phyloP scores from a whole-genome alignment of 2,888 invertebrate species.

The Pegoplata infirma region DNA sequence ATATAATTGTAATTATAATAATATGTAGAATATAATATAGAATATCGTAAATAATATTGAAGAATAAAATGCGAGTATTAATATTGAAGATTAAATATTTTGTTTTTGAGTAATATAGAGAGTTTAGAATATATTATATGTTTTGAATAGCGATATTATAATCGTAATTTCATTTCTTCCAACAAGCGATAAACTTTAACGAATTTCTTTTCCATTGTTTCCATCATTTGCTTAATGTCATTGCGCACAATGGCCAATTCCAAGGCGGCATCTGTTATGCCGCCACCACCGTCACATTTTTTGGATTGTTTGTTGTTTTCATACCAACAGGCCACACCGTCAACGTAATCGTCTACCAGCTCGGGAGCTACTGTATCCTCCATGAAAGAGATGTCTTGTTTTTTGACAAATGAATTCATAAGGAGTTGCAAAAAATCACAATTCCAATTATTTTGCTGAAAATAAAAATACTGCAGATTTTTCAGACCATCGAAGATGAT shows the following conservation, averaged over 20 bases:
- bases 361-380: constrained; percentile 74
- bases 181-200: constrained; percentile 73
- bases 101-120: constrained; percentile 4
- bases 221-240: constrained; percentile 74
- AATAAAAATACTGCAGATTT: constrained; percentile 75
- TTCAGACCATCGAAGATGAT: constrained; percentile 74
- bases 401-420: constrained; percentile 75
- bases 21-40: neutral
- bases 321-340: constrained; percentile 76
- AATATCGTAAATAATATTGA: constrained; percentile 23
- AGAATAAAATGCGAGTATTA: constrained; percentile 33
- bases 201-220: constrained; percentile 74
- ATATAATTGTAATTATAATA: constrained; percentile 1
- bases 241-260: constrained; percentile 75
- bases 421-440: constrained; percentile 75
- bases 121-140: neutral
- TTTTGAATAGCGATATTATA: constrained; percentile 60
- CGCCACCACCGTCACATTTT: constrained; percentile 68
- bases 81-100: constrained; percentile 34
- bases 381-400: constrained; percentile 73
- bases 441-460: constrained; percentile 76
- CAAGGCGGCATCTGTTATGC: constrained; percentile 69
- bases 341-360: constrained; percentile 75
- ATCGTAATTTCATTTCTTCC: constrained; percentile 73
- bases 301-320: constrained; percentile 72